Percentiles rank a stretch among this genome's conserved stretches.
Conservation (phyloP, 2,797 vertebrate genomes). For the Trichosurus vulpecula region DNA sequence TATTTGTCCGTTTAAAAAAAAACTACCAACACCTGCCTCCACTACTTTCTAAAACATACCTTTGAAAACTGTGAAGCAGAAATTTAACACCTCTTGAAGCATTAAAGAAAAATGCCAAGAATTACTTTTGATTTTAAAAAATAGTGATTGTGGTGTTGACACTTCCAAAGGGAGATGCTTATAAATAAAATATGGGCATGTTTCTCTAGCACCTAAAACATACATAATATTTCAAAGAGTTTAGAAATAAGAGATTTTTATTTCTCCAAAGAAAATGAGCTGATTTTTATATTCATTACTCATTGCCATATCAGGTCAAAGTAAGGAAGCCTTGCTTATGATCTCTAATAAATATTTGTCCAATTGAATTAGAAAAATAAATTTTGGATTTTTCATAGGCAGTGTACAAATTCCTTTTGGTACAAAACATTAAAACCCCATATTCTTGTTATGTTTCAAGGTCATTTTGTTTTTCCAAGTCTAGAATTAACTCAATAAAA, state of each 20-base stretch:
- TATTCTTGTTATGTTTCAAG: background rate
- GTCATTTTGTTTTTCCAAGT: background rate
- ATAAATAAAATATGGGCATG: conserved; percentile 50
- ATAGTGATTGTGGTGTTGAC: conserved; percentile 40
- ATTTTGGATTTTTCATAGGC: background rate
- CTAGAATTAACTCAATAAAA: background rate
- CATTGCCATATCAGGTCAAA: background rate
- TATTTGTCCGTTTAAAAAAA: conserved; percentile 33
- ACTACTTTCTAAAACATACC: conserved; percentile 40
- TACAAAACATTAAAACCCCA: background rate
- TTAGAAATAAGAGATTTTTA: conserved; percentile 33
- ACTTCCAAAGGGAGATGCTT: conserved; percentile 52
- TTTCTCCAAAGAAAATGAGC: conserved; percentile 31
- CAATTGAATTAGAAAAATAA: background rate
- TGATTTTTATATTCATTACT: conserved; percentile 27
- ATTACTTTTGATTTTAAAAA: conserved; percentile 46
- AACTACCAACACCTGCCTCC: background rate
- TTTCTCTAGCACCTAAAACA: conserved; percentile 30
- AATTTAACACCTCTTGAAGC: conserved; percentile 50
- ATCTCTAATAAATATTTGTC: background rate
- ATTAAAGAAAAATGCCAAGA: conserved; percentile 55
- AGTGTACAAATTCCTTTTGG: background rate
- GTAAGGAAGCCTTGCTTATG: background rate
- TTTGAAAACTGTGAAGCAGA: conserved; percentile 47
- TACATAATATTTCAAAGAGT: conserved; percentile 49